phyloP scores from a whole-genome alignment of 2,797 vertebrate genomes.

The Decapterus maruadsi region DNA sequence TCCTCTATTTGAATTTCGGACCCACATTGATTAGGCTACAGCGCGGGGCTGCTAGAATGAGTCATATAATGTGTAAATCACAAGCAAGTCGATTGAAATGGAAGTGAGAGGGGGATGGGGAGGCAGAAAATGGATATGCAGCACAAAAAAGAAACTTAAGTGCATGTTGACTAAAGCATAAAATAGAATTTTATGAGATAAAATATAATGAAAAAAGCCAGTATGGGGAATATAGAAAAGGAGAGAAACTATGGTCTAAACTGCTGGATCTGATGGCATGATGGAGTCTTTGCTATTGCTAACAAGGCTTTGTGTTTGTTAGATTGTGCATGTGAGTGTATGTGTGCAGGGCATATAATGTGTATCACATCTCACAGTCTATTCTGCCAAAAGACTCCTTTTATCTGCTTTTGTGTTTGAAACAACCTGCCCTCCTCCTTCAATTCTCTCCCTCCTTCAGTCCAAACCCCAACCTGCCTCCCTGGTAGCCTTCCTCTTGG shows the following conservation, averaged over 20 bases:
- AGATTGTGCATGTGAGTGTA: neutral
- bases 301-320: conserved; percentile 16
- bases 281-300: conserved; percentile 19
- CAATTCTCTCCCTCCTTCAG: conserved; percentile 56
- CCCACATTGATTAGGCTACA: conserved; percentile 75
- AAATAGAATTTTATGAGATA: conserved; percentile 51
- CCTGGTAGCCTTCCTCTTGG: conserved; percentile 64
- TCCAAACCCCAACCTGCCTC: conserved; percentile 68
- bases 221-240: conserved; percentile 33
- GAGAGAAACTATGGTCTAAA: conserved; percentile 42
- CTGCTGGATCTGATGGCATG: conserved; percentile 1
- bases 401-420: conserved; percentile 83
- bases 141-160: conserved; percentile 53
- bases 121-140: conserved; percentile 58
- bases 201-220: conserved; percentile 43
- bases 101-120: conserved; percentile 41
- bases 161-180: conserved; percentile 69
- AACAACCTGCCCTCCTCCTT: conserved; percentile 79
- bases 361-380: conserved; percentile 50
- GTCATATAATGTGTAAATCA: conserved; percentile 78
- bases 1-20: conserved; percentile 63
- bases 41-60: conserved; percentile 65
- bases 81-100: conserved; percentile 60
- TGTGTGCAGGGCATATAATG: conserved; percentile 24
- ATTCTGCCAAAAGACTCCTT: conserved; percentile 76